Evolutionary conservation across 2,888 invertebrate species (phyloP).

Genomic region (Synanthedon formicaeformis): DNA sequence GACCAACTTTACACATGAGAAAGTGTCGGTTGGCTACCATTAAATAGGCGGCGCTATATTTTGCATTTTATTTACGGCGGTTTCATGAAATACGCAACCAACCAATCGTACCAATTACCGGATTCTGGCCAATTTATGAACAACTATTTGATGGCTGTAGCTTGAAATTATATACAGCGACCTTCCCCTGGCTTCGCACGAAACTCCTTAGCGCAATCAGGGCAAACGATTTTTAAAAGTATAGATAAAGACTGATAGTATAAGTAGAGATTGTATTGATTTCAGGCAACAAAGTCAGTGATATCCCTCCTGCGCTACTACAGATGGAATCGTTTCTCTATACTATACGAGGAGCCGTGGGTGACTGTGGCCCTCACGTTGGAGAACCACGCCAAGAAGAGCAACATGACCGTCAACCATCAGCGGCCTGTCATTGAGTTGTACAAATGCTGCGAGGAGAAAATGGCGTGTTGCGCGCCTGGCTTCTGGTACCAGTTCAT

Average conservation of each 20-base stretch:
- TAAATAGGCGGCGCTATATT: too few species aligned
- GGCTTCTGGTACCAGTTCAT: conserved; percentile 87
- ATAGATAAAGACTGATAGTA: neutral
- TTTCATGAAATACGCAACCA: too few species aligned
- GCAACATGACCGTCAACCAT: conserved; percentile 88
- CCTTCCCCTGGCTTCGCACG: too few species aligned
- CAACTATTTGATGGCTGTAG: too few species aligned
- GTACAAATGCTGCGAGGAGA: conserved; percentile 82
- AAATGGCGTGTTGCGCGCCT: conserved; percentile 80
- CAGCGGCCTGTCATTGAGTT: conserved; percentile 77
- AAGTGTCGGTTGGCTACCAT: too few species aligned
- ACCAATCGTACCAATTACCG: too few species aligned
- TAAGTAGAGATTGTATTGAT: conserved; percentile 8
- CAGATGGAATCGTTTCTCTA: conserved; percentile 94
- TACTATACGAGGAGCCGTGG: conserved; percentile 86
- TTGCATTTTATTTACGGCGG: too few species aligned
- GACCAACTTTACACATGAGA: too few species aligned
- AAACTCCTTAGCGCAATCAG: too few species aligned
- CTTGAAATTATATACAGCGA: too few species aligned
- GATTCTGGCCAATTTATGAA: too few species aligned
- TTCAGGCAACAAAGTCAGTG: conserved; percentile 92
- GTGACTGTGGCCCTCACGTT: conserved; percentile 85
- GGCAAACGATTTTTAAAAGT: too few species aligned
- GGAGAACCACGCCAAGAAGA: conserved; percentile 78
- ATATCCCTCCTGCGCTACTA: conserved; percentile 91